Conservation (phyloP, 1,140 invertebrate genomes). For the Drosophila yakuba region DNA sequence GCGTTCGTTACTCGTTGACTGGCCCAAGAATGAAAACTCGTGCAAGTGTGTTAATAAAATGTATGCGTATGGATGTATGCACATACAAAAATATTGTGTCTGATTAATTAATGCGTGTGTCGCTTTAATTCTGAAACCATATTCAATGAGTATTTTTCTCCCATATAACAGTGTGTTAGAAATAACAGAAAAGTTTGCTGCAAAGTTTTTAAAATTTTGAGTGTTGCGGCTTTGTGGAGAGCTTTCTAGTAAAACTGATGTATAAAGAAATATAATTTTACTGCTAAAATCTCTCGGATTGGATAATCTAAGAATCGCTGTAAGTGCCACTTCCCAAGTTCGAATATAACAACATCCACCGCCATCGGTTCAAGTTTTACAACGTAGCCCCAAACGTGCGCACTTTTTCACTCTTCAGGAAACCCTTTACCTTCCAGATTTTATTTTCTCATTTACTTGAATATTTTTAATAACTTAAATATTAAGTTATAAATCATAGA, state of each 20-base stretch:
- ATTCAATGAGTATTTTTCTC: not conserved
- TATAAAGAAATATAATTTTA: not conserved
- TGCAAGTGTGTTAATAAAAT: constrained; percentile 4
- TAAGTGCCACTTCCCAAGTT: not conserved
- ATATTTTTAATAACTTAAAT: not conserved
- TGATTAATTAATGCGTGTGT: constrained; percentile 9
- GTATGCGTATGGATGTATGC: not conserved
- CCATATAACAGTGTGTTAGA: not conserved
- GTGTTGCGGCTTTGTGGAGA: not conserved
- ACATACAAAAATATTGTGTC: not conserved
- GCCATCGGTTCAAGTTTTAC: too few species aligned
- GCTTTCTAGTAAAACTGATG: not conserved
- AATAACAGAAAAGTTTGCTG: not conserved
- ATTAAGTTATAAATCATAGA: not conserved
- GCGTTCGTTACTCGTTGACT: constrained; percentile 4
- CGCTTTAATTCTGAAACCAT: not conserved
- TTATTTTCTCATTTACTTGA: not conserved
- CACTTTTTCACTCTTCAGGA: not conserved
- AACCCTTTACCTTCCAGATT: too few species aligned
- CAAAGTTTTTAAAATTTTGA: not conserved
- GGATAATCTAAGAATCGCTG: not conserved
- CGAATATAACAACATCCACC: too few species aligned
- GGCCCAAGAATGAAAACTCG: constrained; percentile 9
- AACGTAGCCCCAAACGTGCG: too few species aligned
- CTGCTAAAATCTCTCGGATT: not conserved